These are phyloP conservation scores for Drosophila jambulina DNA, from an alignment of 1,140 invertebrate genomes.

Conservation along the genomic window DNA sequence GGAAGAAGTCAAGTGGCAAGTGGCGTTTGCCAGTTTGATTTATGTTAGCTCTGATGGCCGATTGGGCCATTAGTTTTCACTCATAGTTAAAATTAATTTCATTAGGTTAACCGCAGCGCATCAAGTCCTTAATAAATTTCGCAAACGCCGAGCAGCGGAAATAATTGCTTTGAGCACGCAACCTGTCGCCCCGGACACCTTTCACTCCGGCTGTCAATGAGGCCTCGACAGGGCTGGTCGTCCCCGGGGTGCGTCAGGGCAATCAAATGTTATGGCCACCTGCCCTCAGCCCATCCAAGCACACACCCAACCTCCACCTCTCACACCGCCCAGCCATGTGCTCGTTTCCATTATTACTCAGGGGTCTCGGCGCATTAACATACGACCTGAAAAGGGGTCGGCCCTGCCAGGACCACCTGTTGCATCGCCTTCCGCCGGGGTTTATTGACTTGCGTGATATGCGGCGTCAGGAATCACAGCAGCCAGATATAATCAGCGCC, in stretches of 20 bases:
- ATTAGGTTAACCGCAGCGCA: conserved; percentile 45
- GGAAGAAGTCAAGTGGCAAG: conserved; percentile 9
- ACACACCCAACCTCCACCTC: background rate
- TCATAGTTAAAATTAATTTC: conserved; percentile 39
- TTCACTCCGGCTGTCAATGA: conserved; percentile 32
- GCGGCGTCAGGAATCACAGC: conserved; percentile 37
- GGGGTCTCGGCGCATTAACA: conserved; percentile 26
- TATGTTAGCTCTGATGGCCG: background rate
- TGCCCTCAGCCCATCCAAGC: background rate
- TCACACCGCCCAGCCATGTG: background rate
- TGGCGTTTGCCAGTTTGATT: conserved; percentile 34
- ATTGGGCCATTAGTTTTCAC: conserved; percentile 34
- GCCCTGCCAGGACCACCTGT: conserved; percentile 17
- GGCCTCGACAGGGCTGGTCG: background rate
- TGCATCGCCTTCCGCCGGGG: conserved; percentile 4
- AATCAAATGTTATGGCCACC: conserved; percentile 38
- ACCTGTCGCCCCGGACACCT: conserved; percentile 45
- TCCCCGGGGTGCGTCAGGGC: conserved; percentile 35
- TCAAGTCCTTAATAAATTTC: conserved; percentile 47
- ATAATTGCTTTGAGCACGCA: conserved; percentile 58
- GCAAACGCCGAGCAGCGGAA: conserved; percentile 19
- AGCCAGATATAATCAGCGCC: conserved; percentile 26
- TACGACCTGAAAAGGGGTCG: conserved; percentile 38
- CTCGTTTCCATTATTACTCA: conserved; percentile 7
- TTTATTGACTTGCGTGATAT: conserved; percentile 41